Percentiles rank a stretch among this genome's conserved stretches.
Evolutionary conservation across 92 coral and sea anemone species (phyloP).

Genomic region (Umimayanthus chanpuru): DNA sequence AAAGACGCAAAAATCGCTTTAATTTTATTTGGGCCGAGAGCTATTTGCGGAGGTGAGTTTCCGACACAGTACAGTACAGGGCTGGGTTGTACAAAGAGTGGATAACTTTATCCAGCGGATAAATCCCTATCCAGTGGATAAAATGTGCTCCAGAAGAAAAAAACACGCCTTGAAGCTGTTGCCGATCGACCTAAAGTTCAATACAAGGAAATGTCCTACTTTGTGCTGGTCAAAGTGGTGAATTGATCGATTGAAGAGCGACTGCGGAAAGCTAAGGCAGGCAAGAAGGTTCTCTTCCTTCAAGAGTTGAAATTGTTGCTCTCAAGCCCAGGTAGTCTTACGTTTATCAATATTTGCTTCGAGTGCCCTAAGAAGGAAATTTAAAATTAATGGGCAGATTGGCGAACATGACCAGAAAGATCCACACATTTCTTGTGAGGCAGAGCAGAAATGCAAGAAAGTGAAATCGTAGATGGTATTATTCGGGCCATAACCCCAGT

Average conservation of each 20-base stretch:
- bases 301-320: constrained; percentile 27
- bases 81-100: too few relatives aligned
- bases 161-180: not conserved
- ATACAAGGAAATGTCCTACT: constrained; percentile 13
- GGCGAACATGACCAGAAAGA: constrained; percentile 63
- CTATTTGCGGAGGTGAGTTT: too few relatives aligned
- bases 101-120: too few relatives aligned
- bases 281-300: constrained; percentile 9
- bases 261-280: not conserved
- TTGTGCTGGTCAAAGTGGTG: constrained; percentile 7
- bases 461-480: constrained; percentile 58
- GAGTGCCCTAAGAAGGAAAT: constrained; percentile 46
- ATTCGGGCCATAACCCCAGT: constrained; percentile 60
- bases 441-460: constrained; percentile 62
- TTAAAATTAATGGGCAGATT: constrained; percentile 56
- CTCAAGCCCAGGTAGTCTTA: constrained; percentile 23
- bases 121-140: too few relatives aligned
- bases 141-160: too few relatives aligned
- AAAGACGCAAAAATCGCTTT: too few relatives aligned
- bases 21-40: too few relatives aligned
- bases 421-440: constrained; percentile 59
- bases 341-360: constrained; percentile 24
- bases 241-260: constrained; percentile 1
- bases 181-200: constrained; percentile 17
- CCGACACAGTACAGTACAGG: too few relatives aligned